Percentiles rank a stretch among this genome's conserved stretches.
Evolutionary conservation across 2,113 vertebrate species (phyloP).

Genomic region (Limnothrissa miodon): DNA sequence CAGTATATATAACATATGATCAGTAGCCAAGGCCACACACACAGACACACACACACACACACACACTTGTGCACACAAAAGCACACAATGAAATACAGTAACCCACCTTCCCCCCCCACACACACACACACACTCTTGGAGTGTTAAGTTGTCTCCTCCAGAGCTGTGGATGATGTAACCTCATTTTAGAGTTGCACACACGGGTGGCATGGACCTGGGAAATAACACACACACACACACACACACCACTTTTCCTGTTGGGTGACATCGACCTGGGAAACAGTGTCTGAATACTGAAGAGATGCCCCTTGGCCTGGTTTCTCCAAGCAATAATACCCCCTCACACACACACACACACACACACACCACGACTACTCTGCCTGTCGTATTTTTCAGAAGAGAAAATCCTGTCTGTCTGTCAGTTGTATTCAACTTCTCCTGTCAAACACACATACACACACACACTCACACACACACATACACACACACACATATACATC

Average conservation of each 20-base stretch:
- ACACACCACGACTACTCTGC: too few species aligned
- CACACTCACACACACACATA: too few species aligned
- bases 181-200: not conserved
- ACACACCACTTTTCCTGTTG: too few species aligned
- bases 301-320: not conserved
- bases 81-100: not conserved
- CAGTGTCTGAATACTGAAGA: not conserved
- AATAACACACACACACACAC: not conserved
- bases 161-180: not conserved
- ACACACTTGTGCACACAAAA: not conserved
- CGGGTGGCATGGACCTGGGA: not conserved
- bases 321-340: not conserved
- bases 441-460: too few species aligned
- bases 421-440: too few species aligned
- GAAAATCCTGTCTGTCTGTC: too few species aligned
- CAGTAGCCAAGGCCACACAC: not conserved
- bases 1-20: not conserved
- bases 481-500: too few species aligned
- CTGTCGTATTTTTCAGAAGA: too few species aligned
- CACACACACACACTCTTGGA: slow-evolving; percentile 16
- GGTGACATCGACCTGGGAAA: not conserved
- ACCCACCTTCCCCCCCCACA: not conserved
- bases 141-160: not conserved
- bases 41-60: not conserved
- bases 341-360: too few species aligned